A percentile compares a stretch with the other conserved stretches of the same genome.
These are phyloP conservation scores for Gryon sp. DNA, from an alignment of 1,140 invertebrate genomes.

Conservation along the genomic window DNA sequence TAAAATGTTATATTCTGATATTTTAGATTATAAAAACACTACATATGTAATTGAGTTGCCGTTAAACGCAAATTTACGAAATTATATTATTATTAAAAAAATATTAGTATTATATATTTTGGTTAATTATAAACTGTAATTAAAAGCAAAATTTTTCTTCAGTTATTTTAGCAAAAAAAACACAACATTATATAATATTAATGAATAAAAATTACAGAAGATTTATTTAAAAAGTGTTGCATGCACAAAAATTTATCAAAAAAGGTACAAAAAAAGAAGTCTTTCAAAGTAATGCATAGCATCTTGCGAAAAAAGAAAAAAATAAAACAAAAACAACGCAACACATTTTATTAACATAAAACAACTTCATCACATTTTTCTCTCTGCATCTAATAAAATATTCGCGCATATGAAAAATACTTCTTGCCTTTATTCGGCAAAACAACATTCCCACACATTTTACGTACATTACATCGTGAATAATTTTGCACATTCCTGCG, in stretches of 20 bases:
- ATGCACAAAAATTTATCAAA: not conserved
- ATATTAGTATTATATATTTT: no score
- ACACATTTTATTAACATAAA: slow-evolving; percentile 42
- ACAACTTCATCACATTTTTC: slow-evolving; percentile 40
- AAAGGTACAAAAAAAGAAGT: not conserved
- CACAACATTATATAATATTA: no score
- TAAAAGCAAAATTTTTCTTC: no score
- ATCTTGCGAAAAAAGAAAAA: not conserved
- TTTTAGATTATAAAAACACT: no score
- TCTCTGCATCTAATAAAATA: slow-evolving; percentile 40
- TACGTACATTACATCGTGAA: slow-evolving; percentile 34
- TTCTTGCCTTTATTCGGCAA: slow-evolving; percentile 31
- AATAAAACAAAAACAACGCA: not conserved
- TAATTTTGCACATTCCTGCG: slow-evolving; percentile 48
- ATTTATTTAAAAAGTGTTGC: not conserved
- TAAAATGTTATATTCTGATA: no score
- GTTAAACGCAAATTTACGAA: no score
- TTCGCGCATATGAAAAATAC: slow-evolving; percentile 42
- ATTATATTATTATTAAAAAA: no score
- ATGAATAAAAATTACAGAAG: no score
- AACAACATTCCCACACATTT: slow-evolving; percentile 55
- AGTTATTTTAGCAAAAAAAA: no score
- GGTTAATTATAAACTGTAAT: no score
- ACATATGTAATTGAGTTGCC: no score
- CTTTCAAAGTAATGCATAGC: not conserved